Percentiles rank a stretch among this genome's conserved stretches.
Evolutionary conservation across 2,888 invertebrate species (phyloP).

Genomic region (Bruchidius siliquastri): DNA sequence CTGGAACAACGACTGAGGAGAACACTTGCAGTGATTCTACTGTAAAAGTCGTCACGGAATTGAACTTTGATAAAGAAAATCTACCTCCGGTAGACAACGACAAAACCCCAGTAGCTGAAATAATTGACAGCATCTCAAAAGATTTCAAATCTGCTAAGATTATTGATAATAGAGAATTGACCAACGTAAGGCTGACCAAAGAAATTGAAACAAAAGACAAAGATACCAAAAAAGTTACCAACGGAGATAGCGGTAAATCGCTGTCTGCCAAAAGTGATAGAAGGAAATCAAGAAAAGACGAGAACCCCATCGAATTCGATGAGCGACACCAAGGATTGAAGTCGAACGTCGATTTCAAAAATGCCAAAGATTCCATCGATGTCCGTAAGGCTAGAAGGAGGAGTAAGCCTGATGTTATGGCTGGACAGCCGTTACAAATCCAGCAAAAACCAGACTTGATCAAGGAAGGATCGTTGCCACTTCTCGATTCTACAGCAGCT

Average conservation of each 20-base stretch:
- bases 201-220: conserved; percentile 4
- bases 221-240: conserved; percentile 1
- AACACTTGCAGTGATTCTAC: conserved; percentile 51
- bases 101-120: neutral
- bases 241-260: conserved; percentile 12
- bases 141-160: neutral
- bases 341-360: conserved; percentile 66
- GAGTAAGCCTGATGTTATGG: conserved; percentile 38
- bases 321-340: conserved; percentile 64
- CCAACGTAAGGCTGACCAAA: conserved; percentile 3
- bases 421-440: neutral
- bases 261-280: conserved; percentile 21
- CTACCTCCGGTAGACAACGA: neutral
- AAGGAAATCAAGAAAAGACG: conserved; percentile 11
- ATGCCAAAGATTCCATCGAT: conserved; percentile 65
- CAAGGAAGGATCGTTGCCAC: conserved; percentile 35
- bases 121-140: neutral
- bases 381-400: conserved; percentile 55
- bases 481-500: conserved; percentile 29
- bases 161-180: neutral
- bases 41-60: conserved; percentile 44
- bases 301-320: conserved; percentile 47
- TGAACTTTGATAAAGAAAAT: conserved; percentile 19
- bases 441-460: conserved; percentile 39
- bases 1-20: conserved; percentile 57